Base-by-base conservation (phyloP, 2,797 vertebrate genomes). In the Notolabrus celidotus region DNA sequence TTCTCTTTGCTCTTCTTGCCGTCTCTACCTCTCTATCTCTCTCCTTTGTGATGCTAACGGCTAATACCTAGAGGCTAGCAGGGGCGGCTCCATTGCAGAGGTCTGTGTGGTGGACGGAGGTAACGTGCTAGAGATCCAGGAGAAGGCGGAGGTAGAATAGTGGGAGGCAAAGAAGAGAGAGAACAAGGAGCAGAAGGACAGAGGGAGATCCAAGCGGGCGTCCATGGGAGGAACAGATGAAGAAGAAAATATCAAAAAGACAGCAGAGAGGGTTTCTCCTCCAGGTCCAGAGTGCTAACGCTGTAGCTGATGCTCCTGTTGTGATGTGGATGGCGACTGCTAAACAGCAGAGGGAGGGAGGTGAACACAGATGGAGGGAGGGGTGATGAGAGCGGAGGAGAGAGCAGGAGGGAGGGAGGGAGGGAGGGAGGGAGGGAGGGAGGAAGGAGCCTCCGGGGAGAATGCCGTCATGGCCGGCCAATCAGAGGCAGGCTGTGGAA, bases 401-500 rank as follows among this genome's bases (percentile, higher is more conserved):
- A 83, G 67, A 68, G 61, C 47, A 85, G 90, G 91, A 89, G 67
- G 84, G 86, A 72, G 63, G 77, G 79, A 75, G 67, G 90, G 92
- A 89, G 64, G 84, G 86, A 72, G 60, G 77, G 79, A 75, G 67
- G 29, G 77, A 75, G 64, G 84, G 83, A 75, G 64, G 84, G 82
- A 74, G 83, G 76, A 55, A 84, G 89, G 86, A 77, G 87, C 93
- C 96, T 95, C 94, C 0, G 74, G 92, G 94, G 94, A 95, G 79
- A 92, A 96, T 95, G 97, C 90, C 83, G 97, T 99, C 94, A 99
- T 97, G 90, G 84, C 90, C 92, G 94, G 88, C 97, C 97, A 99
- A 98, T 98, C 85, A 93, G 71, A 94, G 88, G 53, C 72, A 71
- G 55, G 78, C 92, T 93, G 95, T 92, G 91, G 88, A 95, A 91